phyloP scores from a whole-genome alignment of 2,797 vertebrate genomes.

The Falco berigora region DNA sequence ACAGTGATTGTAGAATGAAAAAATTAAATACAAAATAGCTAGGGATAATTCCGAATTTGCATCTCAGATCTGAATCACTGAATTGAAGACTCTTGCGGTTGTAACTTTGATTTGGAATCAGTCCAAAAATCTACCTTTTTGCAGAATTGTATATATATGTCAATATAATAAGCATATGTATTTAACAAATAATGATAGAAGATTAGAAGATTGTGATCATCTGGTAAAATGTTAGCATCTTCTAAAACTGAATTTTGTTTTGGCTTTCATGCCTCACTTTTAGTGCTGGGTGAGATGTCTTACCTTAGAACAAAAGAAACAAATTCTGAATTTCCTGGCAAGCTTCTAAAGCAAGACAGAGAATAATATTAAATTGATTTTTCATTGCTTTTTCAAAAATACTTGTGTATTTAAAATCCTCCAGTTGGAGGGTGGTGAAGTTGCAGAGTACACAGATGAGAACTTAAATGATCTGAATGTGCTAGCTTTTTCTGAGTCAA shows the following conservation, averaged over 20 bases:
- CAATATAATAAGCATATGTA: neutral
- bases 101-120: neutral
- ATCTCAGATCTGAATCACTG: neutral
- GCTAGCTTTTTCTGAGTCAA: slow-evolving; percentile 35
- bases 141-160: neutral
- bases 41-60: neutral
- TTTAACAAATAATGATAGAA: neutral
- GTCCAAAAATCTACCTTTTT: neutral
- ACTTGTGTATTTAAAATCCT: neutral
- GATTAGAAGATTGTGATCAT: neutral
- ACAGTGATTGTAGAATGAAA: neutral
- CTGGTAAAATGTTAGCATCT: neutral
- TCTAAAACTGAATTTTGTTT: neutral
- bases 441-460: neutral
- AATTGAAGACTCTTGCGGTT: neutral
- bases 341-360: neutral
- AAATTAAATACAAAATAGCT: neutral
- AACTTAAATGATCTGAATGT: neutral
- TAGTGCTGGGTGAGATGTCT: neutral
- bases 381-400: neutral
- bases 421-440: neutral
- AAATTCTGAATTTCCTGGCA: neutral
- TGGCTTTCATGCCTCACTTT: neutral
- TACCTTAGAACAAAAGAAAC: neutral
- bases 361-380: neutral